phyloP scores from a whole-genome alignment of 2,888 invertebrate genomes.

The Cheilosia scutellata region DNA sequence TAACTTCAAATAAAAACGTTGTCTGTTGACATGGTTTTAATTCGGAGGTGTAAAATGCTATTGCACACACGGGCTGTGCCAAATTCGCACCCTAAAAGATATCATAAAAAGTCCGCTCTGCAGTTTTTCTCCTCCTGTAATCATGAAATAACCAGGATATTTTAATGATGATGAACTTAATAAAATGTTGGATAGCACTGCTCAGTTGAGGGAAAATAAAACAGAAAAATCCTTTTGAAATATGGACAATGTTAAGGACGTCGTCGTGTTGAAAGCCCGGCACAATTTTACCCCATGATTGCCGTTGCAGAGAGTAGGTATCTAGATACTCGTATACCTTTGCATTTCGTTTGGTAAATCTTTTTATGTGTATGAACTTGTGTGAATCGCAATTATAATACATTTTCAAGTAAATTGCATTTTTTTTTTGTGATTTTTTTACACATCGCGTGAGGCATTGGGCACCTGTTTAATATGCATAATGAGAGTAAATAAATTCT shows the following conservation, averaged over 20 bases:
- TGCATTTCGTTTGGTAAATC: slow-evolving; percentile 8
- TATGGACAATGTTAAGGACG: slow-evolving; percentile 7
- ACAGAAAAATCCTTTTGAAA: slow-evolving; percentile 13
- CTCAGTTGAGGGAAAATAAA: slow-evolving; percentile 13
- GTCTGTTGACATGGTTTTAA: slow-evolving; percentile 12
- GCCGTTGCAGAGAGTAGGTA: neutral
- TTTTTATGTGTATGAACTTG: neutral
- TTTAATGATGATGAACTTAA: slow-evolving; percentile 57
- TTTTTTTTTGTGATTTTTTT: slow-evolving; percentile 6
- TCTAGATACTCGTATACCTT: neutral
- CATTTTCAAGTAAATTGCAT: slow-evolving; percentile 55
- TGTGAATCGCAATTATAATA: slow-evolving; percentile 43
- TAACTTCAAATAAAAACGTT: neutral
- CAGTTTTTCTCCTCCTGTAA: neutral
- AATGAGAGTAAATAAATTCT: slow-evolving; percentile 25
- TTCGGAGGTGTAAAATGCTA: slow-evolving; percentile 19
- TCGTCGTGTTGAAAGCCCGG: slow-evolving; percentile 5
- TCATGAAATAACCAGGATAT: slow-evolving; percentile 22
- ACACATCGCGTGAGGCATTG: neutral
- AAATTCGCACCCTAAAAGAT: neutral
- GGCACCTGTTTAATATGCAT: slow-evolving; percentile 14
- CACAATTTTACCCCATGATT: neutral
- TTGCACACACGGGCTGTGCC: slow-evolving; percentile 7
- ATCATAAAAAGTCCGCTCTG: slow-evolving; percentile 5
- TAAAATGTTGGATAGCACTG: slow-evolving; percentile 22